phyloP scores from a whole-genome alignment of 2,888 invertebrate genomes.

The Thereva nobilitata region DNA sequence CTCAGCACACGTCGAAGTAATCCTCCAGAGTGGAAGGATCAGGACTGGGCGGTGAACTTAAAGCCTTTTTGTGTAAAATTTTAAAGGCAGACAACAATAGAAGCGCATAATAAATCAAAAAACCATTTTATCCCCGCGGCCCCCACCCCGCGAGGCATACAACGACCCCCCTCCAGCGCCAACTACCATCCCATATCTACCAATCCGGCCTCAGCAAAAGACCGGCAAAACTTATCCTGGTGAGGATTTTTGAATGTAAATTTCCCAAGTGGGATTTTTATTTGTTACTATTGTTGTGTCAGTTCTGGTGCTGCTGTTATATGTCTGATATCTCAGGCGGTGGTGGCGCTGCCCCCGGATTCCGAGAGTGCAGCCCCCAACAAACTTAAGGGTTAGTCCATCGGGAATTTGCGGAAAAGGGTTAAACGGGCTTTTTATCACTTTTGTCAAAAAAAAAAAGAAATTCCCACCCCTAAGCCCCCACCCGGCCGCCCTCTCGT shows the following conservation, averaged over 20 bases:
- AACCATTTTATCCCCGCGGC: constrained; percentile 29
- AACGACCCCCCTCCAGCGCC: not conserved
- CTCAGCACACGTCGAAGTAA: constrained; percentile 9
- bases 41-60: constrained; percentile 12
- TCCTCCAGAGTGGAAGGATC: not conserved
- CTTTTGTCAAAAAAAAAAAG: constrained; percentile 31
- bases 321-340: too few relatives aligned
- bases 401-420: constrained; percentile 27
- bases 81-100: constrained; percentile 33
- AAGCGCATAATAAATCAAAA: constrained; percentile 33
- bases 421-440: constrained; percentile 36
- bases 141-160: constrained; percentile 5
- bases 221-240: constrained; percentile 18
- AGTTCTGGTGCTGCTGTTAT: constrained; percentile 1
- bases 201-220: not conserved
- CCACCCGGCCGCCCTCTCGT: not conserved
- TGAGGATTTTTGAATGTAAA: constrained; percentile 36
- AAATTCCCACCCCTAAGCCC: too few relatives aligned
- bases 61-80: constrained; percentile 25
- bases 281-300: constrained; percentile 32
- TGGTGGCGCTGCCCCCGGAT: not conserved
- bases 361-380: constrained; percentile 7
- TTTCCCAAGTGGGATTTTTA: constrained; percentile 38
- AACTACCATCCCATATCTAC: not conserved
- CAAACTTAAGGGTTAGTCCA: constrained; percentile 24